These are phyloP conservation scores for Chaetophractus vellerosus DNA, from an alignment of 2,797 vertebrate genomes.

Conservation along the genomic window DNA sequence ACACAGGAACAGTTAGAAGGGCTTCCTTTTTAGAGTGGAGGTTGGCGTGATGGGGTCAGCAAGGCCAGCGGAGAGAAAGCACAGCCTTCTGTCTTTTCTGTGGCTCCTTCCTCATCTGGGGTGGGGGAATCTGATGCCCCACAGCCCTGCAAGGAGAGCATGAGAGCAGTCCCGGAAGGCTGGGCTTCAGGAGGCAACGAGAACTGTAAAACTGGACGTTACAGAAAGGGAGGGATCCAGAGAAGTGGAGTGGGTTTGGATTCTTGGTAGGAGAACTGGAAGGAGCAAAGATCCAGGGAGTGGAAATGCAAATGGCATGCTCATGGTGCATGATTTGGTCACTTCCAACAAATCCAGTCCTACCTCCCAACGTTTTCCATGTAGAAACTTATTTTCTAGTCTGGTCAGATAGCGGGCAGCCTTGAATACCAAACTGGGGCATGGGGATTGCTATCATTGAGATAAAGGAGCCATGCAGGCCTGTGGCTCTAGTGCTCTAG, in stretches of 20 bases:
- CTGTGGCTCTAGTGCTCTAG: not conserved
- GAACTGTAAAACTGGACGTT: not conserved
- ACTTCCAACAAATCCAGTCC: not conserved
- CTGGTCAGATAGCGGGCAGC: not conserved
- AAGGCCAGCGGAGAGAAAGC: not conserved
- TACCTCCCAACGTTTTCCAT: rapidly evolving
- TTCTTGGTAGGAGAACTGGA: rapidly evolving
- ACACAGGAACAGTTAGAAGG: not conserved
- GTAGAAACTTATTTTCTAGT: not conserved
- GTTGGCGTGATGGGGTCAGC: not conserved
- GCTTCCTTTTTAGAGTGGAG: not conserved
- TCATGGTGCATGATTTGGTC: rapidly evolving
- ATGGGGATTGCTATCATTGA: not conserved
- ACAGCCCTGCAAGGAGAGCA: not conserved
- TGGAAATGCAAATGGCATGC: not conserved
- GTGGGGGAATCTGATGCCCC: not conserved
- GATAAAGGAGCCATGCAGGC: not conserved
- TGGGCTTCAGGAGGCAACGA: not conserved
- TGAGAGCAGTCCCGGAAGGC: rapidly evolving
- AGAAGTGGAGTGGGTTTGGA: not conserved
- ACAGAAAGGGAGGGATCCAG: not conserved
- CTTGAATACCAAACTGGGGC: not conserved
- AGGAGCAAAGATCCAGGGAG: not conserved
- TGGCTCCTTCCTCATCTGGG: not conserved
- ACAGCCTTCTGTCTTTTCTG: not conserved